Conservation (phyloP, 2,888 invertebrate species). For the Rhagophthalmus giganteus region DNA sequence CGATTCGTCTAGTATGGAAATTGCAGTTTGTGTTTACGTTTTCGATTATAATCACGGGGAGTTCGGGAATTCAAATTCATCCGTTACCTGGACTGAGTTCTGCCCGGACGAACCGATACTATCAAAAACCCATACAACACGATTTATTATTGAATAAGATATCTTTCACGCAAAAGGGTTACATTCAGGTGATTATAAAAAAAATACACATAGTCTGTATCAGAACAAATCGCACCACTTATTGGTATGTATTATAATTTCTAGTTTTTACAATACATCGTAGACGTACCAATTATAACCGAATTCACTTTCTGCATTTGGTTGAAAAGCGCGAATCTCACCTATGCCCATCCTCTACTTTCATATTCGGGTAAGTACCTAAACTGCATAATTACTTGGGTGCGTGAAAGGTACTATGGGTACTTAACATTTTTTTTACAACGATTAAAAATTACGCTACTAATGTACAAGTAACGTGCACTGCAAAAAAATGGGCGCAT, state of each 20-base stretch:
- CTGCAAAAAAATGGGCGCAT: too few species aligned
- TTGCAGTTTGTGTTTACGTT: not conserved
- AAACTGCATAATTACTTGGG: not conserved
- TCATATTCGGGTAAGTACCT: conserved; percentile 61
- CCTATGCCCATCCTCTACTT: conserved; percentile 58
- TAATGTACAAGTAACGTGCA: not conserved
- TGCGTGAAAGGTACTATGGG: too few species aligned
- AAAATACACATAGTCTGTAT: not conserved
- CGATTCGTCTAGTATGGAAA: too few species aligned
- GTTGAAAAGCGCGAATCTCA: conserved; percentile 58
- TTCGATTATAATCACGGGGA: not conserved
- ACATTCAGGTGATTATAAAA: conserved; percentile 62
- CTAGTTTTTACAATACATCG: conserved; percentile 59
- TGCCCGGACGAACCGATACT: too few species aligned
- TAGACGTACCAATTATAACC: conserved; percentile 57
- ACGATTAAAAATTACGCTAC: too few species aligned
- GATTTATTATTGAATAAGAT: conserved; percentile 65
- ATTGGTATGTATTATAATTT: conserved; percentile 28
- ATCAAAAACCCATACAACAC: too few species aligned
- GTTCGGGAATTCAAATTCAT: not conserved
- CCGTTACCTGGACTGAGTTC: too few species aligned
- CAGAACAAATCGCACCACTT: not conserved
- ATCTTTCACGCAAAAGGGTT: conserved; percentile 68
- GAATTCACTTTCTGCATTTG: conserved; percentile 63
- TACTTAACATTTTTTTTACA: too few species aligned